Evolutionary conservation across 1,140 invertebrate species (phyloP), one percentile per base, ranked within the genome.

Genomic region (Drosophila subobscura): DNA sequence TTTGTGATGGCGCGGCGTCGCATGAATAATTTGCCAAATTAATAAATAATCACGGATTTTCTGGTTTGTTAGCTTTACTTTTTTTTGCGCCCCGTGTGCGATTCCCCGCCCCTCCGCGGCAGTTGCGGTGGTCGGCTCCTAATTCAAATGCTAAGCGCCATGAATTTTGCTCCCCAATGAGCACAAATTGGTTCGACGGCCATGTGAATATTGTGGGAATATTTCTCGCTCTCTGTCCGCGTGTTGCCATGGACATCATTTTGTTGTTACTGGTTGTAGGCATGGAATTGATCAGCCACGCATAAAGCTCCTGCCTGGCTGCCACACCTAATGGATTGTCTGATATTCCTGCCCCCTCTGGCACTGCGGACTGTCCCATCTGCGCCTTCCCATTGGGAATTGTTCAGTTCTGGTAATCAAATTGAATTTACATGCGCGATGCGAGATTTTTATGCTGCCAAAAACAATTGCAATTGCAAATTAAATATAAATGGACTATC

Each of bases 11-110:
- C 67, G 67, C 78, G 67, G 72, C 78, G 67, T 81, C 64, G 72
- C 80, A 85, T 79, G 77, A 84, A 85, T 85, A 85, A 85, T 85
- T 85, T 85, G 79, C 80, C 80, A 85, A 85, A 85, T 85, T 85
- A 85, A 79, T 79, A 85, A 85, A 85, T 85, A 85, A 85, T 85
- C 80, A 85, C 80, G 80, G 80, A 85, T 79, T 85, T 79, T 84
- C 72, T 77, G 80, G 72, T 77, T 85, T 85, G 80, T 77, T 85
- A 77, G 68, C 70, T 77, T 68, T 70, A 63, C 54, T 49, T 75
- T 76, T 61, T 56, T 46, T 58, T 40, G 27, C 22, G 40, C 49
- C 41, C 40, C 23, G 33, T 29, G n/a, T 42, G 45, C 8, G 45
- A 29, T 44, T 47, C 53, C 14, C 14, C 52, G 3, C 3, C 22